Conservation (phyloP, 2,113 vertebrate species). For the Noctilio leporinus region DNA sequence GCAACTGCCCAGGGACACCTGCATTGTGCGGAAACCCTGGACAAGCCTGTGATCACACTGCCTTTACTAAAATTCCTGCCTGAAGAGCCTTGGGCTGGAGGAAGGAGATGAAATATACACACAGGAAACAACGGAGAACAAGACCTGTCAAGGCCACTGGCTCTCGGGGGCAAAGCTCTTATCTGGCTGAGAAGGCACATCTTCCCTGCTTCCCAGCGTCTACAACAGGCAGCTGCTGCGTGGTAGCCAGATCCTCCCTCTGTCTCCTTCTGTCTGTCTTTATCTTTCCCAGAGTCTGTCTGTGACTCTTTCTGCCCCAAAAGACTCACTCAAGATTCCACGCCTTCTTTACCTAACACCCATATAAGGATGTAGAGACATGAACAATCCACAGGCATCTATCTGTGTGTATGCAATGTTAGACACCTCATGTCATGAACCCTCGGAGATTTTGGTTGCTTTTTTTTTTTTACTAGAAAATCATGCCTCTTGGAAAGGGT, state of each 20-base stretch:
- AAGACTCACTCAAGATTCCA: not conserved
- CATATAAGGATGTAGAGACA: not conserved
- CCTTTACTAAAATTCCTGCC: not conserved
- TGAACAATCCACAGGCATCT: rapidly evolving
- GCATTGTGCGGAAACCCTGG: not conserved
- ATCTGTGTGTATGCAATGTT: not conserved
- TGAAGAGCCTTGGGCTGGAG: not conserved
- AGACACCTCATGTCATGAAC: not conserved
- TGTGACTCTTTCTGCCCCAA: not conserved
- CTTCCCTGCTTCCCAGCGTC: not conserved
- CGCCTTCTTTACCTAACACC: not conserved
- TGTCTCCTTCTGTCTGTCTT: not conserved
- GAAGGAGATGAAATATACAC: not conserved
- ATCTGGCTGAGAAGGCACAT: not conserved
- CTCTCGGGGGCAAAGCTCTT: slow-evolving; percentile 16
- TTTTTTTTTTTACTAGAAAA: not conserved
- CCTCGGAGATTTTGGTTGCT: not conserved
- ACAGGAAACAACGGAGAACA: not conserved
- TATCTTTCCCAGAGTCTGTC: not conserved
- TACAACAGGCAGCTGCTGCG: not conserved
- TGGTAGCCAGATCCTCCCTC: not conserved
- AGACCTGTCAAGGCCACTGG: not conserved
- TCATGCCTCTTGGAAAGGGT: not conserved
- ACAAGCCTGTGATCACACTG: not conserved
- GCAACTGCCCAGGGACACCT: not conserved